Percentiles rank a stretch among this genome's conserved stretches.
Evolutionary conservation across 2,113 vertebrate genomes (phyloP).

Genomic region (Azemiops feae): DNA sequence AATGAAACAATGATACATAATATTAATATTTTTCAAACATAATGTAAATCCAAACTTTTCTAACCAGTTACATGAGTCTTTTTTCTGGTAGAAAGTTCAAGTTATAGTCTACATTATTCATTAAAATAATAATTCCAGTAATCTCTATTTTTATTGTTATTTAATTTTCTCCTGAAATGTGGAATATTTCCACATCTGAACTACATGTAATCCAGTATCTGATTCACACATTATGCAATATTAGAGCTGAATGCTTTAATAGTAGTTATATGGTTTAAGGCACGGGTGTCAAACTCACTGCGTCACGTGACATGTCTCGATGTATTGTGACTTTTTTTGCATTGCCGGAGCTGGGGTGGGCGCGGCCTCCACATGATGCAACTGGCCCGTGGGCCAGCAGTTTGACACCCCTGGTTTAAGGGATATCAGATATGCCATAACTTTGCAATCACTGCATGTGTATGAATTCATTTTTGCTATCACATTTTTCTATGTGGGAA

Average conservation of each 20-base stretch:
- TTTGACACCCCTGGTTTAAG: background rate
- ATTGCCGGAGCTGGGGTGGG: too few relatives aligned
- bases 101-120: background rate
- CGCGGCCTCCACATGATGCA: too few relatives aligned
- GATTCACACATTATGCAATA: background rate
- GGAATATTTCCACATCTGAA: background rate
- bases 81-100: background rate
- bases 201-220: background rate
- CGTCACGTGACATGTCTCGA: too few relatives aligned
- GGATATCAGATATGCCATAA: background rate
- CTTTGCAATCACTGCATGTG: background rate
- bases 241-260: background rate
- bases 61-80: background rate
- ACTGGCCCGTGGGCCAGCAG: too few relatives aligned
- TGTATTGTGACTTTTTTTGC: too few relatives aligned
- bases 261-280: background rate
- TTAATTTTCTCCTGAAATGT: background rate
- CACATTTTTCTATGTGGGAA: background rate
- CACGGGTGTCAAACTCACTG: too few relatives aligned
- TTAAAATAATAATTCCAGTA: conserved; percentile 5
- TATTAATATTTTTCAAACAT: background rate
- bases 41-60: background rate
- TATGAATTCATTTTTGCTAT: background rate
- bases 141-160: background rate
- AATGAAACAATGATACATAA: background rate